Percentiles rank a stretch among this genome's conserved stretches.
Conservation (phyloP, 2,797 vertebrate species). For the Pseudomugil tenellus region DNA sequence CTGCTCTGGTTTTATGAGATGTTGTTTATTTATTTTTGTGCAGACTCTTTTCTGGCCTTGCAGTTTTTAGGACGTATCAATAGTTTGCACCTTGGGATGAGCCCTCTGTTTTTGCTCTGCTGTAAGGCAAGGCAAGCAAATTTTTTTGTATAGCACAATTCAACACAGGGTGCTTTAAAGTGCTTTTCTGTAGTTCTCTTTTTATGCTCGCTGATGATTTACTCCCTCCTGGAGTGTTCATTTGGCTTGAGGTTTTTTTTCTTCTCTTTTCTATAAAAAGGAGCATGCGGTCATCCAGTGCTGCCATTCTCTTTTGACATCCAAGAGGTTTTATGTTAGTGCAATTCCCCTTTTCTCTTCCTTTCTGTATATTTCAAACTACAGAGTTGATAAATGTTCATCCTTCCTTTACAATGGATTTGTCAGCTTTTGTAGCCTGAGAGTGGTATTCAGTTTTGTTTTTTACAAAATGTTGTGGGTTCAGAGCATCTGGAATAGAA, state of each 20-base stretch:
- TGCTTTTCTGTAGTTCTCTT: not conserved
- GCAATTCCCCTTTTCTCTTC: not conserved
- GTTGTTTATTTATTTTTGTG: not conserved
- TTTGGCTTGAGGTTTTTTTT: not conserved
- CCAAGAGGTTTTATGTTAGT: not conserved
- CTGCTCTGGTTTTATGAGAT: not conserved
- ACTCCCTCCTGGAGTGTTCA: not conserved
- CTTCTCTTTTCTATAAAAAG: not conserved
- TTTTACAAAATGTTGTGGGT: not conserved
- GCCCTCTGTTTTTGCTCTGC: not conserved
- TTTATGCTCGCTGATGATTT: not conserved
- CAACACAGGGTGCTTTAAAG: too few species aligned
- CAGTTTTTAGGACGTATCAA: not conserved
- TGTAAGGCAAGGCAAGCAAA: too few species aligned
- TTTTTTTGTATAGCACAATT: too few species aligned
- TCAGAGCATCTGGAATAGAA: not conserved
- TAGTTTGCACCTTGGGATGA: conserved; percentile 2
- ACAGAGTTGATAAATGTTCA: not conserved
- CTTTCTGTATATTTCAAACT: not conserved
- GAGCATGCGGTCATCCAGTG: not conserved
- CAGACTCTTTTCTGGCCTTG: not conserved
- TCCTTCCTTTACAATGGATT: not conserved
- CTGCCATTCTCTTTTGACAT: not conserved
- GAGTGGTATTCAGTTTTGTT: too few species aligned
- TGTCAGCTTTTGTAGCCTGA: not conserved